Conservation (phyloP, 2,113 vertebrate genomes). For the Poecile atricapillus region DNA sequence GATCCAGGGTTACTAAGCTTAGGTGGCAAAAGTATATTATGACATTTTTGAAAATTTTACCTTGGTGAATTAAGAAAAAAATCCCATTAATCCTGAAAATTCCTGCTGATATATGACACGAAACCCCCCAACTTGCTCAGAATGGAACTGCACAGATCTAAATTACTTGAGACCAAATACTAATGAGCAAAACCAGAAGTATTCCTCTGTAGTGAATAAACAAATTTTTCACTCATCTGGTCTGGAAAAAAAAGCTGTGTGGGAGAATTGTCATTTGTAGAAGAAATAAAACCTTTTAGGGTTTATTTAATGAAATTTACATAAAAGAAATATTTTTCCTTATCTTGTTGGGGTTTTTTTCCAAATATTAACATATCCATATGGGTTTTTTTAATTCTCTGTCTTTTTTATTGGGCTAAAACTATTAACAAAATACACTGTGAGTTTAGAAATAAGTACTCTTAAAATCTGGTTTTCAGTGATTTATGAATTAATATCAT, state of each 20-base stretch:
- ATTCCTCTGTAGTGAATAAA: background rate
- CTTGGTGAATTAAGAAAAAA: background rate
- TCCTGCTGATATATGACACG: background rate
- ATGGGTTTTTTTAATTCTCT: background rate
- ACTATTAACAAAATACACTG: background rate
- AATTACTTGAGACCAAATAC: background rate
- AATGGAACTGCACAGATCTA: background rate
- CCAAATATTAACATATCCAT: background rate
- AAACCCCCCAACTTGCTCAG: background rate
- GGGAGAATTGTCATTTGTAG: background rate
- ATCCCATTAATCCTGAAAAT: background rate
- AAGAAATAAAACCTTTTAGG: background rate
- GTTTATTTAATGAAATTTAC: background rate
- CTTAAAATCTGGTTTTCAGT: background rate
- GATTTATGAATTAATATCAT: slow-evolving; percentile 56
- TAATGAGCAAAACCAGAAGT: background rate
- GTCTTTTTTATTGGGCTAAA: background rate
- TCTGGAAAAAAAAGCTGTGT: background rate
- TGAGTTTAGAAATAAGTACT: background rate
- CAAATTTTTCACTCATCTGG: background rate
- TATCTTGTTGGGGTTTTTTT: background rate
- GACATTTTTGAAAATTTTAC: background rate
- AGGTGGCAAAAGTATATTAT: background rate
- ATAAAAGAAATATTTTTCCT: background rate
- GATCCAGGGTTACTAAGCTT: background rate